Evolutionary conservation across 2,797 vertebrate species (phyloP), one percentile per base, ranked within the genome.

Genomic region (Columba guinea): DNA sequence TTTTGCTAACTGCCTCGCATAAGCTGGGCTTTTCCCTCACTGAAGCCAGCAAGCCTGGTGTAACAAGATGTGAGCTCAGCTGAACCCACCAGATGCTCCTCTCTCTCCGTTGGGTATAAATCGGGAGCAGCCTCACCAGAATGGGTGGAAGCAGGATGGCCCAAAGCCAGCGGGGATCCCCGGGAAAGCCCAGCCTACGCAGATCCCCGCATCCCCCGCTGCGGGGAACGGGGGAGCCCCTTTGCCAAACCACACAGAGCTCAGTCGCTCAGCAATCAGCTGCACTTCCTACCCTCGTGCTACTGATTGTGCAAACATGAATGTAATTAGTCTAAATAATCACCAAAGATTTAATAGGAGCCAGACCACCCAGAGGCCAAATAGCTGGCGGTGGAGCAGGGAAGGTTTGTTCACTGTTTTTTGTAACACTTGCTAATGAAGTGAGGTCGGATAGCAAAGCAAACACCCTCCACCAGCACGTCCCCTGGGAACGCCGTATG

Each of bases 231-330:
- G 89, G 39, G 60, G 65, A 95, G 84, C 90, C 73, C 1, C 0
- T 20, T 4, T 97, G 97, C 95, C 96, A 97, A 97, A 96, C 95
- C 96, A 32, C 89, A 94, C 0, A 5, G 74, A 90, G 95, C 94
- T 94, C 91, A 60, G 86, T 80, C 17, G 82, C 95, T 95, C 97
- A 96, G 94, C 90, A 30, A 97, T 97, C 95, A 95, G 95, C 87
- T 79, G 84, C 4, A 28, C 95, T 96, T 96, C 94, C 94, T 96
- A 87, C 81, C 91, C 95, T 94, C 52, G 60, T 93, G 95, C 95
- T 97, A 95, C 96, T 63, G 96, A 97, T 97, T 96, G 95, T 96
- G 95, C 95, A 97, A 97, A 97, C 96, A 96, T 83, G 87, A 96
- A 96, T 96, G 90, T 88, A 97, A 97, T 97, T 97, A 96, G 94